Evolutionary conservation across 1,140 invertebrate species (phyloP), one percentile per base, ranked within the genome.

Genomic region (Temnothorax nylanderi): DNA sequence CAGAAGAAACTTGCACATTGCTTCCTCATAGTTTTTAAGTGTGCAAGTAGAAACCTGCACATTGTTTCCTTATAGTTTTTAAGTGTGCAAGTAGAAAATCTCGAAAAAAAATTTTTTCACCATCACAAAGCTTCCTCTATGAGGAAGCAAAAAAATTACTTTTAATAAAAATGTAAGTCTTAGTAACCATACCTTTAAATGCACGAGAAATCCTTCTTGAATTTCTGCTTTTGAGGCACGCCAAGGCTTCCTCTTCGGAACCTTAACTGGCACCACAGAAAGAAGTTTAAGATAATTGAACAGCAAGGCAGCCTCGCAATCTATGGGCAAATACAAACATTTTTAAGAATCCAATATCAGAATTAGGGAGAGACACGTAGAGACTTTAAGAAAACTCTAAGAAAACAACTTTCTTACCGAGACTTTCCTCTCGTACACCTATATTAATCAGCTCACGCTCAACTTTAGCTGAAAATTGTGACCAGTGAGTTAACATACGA

Each of bases 381-480:
- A 67, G 0, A 26, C 26, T 67, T 41, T 41, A 44, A n/a, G n/a
- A 2, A 62, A 62, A 34, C 26, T 34, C 10, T 32, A 62, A 32
- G 60, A 41, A 67, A 67, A 21, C 44, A 0, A 67, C 18, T 67
- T 21, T 67, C 64, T 11, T 11, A 41, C 34, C 18, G 44, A 67
- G 1, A 67, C 3, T 67, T 67, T 41, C 18, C 18, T 67, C 18
- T 67, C 16, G 10, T 67, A 67, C n/a, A 67, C n/a, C 64, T 44
- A 41, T 44, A 10, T 67, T 67, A n/a, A 67, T 67, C n/a, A 67
- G 8, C 64, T 67, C 34, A 21, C 10, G 34, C 11, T 44, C 44
- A 67, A 67, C 1, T 67, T 67, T 67, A 67, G 3, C 5, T 67
- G 64, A 67, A 67, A 67, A 67, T 67, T 67, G 64, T 67, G 64